phyloP scores from a whole-genome alignment of 2,888 invertebrate species.

The Idaea aversata region DNA sequence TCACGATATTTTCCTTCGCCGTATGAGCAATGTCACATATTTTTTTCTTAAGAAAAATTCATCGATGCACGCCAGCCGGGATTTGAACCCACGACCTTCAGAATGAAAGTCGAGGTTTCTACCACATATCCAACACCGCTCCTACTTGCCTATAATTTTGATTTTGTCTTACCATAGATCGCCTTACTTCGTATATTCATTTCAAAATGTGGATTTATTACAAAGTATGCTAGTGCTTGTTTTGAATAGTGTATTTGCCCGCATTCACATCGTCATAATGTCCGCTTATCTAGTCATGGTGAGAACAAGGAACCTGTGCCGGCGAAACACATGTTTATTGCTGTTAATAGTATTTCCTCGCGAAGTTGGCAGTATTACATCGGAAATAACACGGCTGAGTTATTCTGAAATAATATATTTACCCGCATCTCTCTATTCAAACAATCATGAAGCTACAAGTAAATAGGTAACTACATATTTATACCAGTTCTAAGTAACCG shows the following conservation, averaged over 20 bases:
- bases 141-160: neutral
- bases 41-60: too few relatives aligned
- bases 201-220: constrained; percentile 2
- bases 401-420: neutral
- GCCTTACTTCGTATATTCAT: constrained; percentile 15
- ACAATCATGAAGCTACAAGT: neutral
- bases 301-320: constrained; percentile 27
- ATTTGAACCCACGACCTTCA: too few relatives aligned
- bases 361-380: neutral
- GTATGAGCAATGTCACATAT: too few relatives aligned
- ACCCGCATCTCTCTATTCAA: neutral
- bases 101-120: too few relatives aligned
- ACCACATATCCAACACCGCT: too few relatives aligned
- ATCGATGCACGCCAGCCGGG: too few relatives aligned
- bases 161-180: neutral
- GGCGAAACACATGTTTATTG: constrained; percentile 31
- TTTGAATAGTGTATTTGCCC: constrained; percentile 1
- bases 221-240: constrained; percentile 31
- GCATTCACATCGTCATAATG: constrained; percentile 21
- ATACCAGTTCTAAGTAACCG: too few relatives aligned
- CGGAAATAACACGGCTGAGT: neutral
- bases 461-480: too few relatives aligned
- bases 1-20: too few relatives aligned
- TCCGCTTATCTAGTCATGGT: constrained; percentile 46
- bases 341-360: neutral